Conservation (phyloP, 2,113 vertebrate genomes). For the Pterocles gutturalis region DNA sequence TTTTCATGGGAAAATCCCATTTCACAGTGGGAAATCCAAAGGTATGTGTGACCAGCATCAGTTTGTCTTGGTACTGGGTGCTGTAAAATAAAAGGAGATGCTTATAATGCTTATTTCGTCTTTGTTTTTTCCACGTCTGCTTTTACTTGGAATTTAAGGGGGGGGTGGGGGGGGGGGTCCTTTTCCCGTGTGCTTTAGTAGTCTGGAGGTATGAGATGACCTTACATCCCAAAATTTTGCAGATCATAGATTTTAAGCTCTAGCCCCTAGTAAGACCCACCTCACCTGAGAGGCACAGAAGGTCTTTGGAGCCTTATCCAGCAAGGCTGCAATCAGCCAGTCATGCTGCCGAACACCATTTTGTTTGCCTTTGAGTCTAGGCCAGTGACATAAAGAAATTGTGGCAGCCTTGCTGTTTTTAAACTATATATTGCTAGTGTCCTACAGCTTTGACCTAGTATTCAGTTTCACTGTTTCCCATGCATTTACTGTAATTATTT, state of each 20-base stretch:
- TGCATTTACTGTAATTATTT: conserved; percentile 66
- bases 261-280: background rate
- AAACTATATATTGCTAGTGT: conserved; percentile 43
- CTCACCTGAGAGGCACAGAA: background rate
- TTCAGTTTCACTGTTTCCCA: conserved; percentile 53
- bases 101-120: background rate
- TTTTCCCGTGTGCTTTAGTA: background rate
- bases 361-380: background rate
- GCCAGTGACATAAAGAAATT: background rate
- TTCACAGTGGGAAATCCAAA: background rate
- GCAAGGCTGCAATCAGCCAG: background rate
- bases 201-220: background rate
- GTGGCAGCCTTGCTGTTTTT: conserved; percentile 14
- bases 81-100: background rate
- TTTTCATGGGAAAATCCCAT: background rate
- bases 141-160: background rate
- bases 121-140: background rate
- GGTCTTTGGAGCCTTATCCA: background rate
- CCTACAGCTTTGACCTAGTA: conserved; percentile 52
- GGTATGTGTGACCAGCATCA: background rate
- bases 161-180: background rate
- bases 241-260: background rate
- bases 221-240: background rate
- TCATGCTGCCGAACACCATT: accelerated
- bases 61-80: background rate